A percentile compares a stretch with the other conserved stretches of the same genome.
Conservation (phyloP, 2,797 vertebrate genomes). For the Malurus leucopterus region DNA sequence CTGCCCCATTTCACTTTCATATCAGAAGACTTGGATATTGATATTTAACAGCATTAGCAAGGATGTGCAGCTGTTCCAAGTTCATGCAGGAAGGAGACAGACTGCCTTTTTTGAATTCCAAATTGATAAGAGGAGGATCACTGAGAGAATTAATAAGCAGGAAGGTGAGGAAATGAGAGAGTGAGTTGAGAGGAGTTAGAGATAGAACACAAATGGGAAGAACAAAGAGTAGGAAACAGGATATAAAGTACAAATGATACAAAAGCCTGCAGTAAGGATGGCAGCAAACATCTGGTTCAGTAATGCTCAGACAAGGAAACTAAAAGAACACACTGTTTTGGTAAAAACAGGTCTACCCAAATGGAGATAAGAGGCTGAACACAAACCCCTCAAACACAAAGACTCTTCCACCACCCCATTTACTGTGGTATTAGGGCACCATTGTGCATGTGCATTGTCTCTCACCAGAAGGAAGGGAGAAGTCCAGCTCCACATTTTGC, state of each 20-base stretch:
- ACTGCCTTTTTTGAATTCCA: background rate
- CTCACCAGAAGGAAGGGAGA: background rate
- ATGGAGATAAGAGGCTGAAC: background rate
- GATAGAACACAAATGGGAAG: background rate
- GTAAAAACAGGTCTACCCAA: background rate
- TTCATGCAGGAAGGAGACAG: background rate
- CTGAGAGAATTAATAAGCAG: background rate
- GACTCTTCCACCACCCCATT: background rate
- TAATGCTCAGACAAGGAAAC: background rate
- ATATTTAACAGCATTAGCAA: background rate
- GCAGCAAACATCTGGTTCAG: background rate
- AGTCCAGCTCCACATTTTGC: background rate
- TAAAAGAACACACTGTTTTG: background rate
- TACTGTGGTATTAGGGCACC: background rate
- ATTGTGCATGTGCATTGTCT: background rate
- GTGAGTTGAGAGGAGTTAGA: background rate
- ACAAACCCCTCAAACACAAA: background rate
- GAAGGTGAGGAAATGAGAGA: background rate
- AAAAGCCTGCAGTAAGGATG: background rate
- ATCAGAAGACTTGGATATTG: background rate
- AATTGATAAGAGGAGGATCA: background rate
- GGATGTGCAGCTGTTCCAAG: background rate
- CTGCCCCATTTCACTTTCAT: background rate
- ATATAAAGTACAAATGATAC: background rate
- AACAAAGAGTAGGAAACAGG: background rate